phyloP scores from a whole-genome alignment of 2,113 vertebrate species.

The Cariama cristata region DNA sequence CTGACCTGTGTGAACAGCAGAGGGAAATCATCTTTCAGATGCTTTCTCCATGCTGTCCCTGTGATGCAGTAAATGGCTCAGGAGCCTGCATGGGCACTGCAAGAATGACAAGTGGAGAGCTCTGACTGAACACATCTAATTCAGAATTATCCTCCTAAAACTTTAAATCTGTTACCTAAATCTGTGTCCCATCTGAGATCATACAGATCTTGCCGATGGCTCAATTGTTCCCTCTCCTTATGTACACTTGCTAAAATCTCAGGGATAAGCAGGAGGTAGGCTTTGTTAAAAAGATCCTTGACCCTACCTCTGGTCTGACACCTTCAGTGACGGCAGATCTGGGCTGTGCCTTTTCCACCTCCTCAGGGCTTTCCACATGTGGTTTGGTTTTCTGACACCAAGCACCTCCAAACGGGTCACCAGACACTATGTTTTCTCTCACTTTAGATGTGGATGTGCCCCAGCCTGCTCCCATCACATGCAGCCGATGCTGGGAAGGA shows the following conservation, averaged over 20 bases:
- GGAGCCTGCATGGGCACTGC: background rate
- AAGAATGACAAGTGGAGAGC: background rate
- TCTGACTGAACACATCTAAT: background rate
- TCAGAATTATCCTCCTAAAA: background rate
- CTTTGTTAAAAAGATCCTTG: background rate
- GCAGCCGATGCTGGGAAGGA: background rate
- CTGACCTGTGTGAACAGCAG: background rate
- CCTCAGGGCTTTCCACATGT: background rate
- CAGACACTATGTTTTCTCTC: background rate
- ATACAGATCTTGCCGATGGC: background rate
- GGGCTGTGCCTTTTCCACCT: background rate
- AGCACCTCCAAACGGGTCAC: background rate
- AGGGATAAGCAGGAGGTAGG: background rate
- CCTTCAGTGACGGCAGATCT: background rate
- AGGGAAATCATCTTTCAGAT: background rate
- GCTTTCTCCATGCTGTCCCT: rapidly evolving
- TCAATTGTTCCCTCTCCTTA: background rate
- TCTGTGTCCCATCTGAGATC: background rate
- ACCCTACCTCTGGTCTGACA: background rate
- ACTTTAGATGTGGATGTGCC: background rate
- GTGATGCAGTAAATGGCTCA: rapidly evolving
- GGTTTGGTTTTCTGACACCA: background rate
- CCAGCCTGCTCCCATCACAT: too few relatives aligned
- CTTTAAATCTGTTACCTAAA: background rate
- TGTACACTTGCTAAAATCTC: background rate